These are phyloP conservation scores for Copidosoma aretas DNA, from an alignment of 2,888 invertebrate genomes.

Conservation along the genomic window DNA sequence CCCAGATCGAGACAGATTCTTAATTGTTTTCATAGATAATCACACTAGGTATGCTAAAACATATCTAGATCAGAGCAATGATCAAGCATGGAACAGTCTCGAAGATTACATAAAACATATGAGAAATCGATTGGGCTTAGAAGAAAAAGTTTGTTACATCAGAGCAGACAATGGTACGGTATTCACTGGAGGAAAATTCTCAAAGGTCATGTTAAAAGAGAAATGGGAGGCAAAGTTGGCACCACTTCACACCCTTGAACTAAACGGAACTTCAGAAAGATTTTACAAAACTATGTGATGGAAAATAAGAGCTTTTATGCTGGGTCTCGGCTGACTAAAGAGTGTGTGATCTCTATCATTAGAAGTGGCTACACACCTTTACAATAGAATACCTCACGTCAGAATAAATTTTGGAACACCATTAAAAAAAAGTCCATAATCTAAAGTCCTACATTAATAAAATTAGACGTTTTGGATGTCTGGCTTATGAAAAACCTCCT, in stretches of 20 bases:
- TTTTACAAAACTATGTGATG: conserved; percentile 38
- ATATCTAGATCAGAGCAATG: background rate
- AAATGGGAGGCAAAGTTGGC: background rate
- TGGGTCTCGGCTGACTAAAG: conserved; percentile 38
- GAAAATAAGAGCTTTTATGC: conserved; percentile 32
- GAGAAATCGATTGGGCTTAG: background rate
- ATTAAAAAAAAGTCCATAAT: conserved; percentile 25
- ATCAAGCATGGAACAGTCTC: background rate
- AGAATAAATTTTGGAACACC: conserved; percentile 28
- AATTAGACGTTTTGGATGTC: conserved; percentile 35
- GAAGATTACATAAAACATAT: background rate
- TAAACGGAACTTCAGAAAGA: conserved; percentile 38
- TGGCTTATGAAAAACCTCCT: conserved; percentile 36
- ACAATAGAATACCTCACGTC: conserved; percentile 43
- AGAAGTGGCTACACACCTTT: conserved; percentile 24
- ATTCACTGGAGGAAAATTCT: background rate
- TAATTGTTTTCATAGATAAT: conserved; percentile 41
- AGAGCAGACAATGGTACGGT: background rate
- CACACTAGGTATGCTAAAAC: conserved; percentile 33
- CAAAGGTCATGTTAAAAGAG: background rate
- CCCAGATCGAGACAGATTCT: conserved; percentile 32
- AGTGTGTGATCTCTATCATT: conserved; percentile 43
- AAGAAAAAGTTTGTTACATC: background rate
- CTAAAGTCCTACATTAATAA: conserved; percentile 27
- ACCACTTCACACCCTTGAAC: conserved; percentile 23